Evolutionary conservation across 2,888 invertebrate species (phyloP).

Genomic region (Cataglyphis altisquamis): DNA sequence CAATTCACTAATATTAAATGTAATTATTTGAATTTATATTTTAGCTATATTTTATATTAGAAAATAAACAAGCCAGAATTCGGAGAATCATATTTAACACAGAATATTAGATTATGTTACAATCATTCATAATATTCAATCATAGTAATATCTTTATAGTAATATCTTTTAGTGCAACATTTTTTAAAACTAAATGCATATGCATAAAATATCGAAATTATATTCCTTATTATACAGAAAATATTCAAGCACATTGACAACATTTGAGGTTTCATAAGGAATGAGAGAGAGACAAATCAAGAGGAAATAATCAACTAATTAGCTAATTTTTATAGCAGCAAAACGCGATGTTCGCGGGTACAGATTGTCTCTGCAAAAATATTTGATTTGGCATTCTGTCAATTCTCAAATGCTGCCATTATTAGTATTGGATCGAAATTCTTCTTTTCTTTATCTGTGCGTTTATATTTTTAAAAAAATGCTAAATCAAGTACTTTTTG

Average conservation of each 20-base stretch:
- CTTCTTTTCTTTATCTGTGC: background rate
- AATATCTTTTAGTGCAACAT: background rate
- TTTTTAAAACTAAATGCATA: conserved; percentile 8
- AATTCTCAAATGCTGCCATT: background rate
- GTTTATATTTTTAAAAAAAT: no score
- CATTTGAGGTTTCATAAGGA: background rate
- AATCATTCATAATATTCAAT: conserved; percentile 9
- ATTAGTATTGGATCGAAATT: background rate
- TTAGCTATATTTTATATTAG: background rate
- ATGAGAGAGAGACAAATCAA: background rate
- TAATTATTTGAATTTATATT: background rate
- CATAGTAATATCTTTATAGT: background rate
- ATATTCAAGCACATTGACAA: background rate
- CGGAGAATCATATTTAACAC: background rate
- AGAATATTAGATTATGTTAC: background rate
- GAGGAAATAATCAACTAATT: background rate
- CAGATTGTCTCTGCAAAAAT: background rate
- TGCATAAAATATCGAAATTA: conserved; percentile 27
- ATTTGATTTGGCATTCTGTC: background rate
- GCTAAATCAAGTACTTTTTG: no score
- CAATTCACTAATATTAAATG: background rate
- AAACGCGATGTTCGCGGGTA: background rate
- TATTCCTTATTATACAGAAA: background rate
- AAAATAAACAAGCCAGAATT: background rate
- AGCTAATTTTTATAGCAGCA: background rate